These are phyloP conservation scores for Microcebus murinus DNA, from an alignment of 2,113 vertebrate genomes.

Conservation along the genomic window DNA sequence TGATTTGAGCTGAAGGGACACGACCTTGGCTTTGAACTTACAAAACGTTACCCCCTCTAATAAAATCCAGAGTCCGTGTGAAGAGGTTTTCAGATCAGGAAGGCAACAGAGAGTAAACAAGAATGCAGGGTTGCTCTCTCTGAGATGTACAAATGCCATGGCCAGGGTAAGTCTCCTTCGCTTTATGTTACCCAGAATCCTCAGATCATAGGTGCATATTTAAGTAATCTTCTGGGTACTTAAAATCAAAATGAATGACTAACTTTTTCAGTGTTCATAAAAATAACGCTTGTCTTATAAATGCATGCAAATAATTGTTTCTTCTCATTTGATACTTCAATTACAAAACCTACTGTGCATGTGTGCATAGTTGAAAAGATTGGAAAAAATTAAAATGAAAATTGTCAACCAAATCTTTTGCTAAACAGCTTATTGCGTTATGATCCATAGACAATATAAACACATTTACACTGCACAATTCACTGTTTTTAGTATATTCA, in stretches of 20 bases:
- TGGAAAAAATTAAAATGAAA: not conserved
- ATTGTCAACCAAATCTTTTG: not conserved
- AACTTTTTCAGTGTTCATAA: not conserved
- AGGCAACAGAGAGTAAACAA: not conserved
- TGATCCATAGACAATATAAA: not conserved
- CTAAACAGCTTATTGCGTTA: not conserved
- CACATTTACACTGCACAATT: not conserved
- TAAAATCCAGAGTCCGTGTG: constrained; percentile 39
- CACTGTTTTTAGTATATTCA: not conserved
- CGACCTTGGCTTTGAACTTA: constrained; percentile 63
- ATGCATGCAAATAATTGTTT: not conserved
- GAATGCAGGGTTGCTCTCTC: not conserved
- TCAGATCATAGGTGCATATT: not conserved
- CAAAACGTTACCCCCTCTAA: constrained; percentile 51
- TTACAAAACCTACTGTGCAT: not conserved
- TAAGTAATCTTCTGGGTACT: not conserved
- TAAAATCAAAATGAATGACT: not conserved
- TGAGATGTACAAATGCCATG: not conserved
- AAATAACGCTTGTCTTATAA: not conserved
- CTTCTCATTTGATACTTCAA: not conserved
- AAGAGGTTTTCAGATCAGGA: not conserved
- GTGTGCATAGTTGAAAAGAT: not conserved
- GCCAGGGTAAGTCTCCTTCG: rapidly evolving
- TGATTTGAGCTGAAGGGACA: constrained; percentile 32
- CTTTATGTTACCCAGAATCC: not conserved